phyloP scores from a whole-genome alignment of 2,797 vertebrate genomes.

The Hapalemur alaotrensis region DNA sequence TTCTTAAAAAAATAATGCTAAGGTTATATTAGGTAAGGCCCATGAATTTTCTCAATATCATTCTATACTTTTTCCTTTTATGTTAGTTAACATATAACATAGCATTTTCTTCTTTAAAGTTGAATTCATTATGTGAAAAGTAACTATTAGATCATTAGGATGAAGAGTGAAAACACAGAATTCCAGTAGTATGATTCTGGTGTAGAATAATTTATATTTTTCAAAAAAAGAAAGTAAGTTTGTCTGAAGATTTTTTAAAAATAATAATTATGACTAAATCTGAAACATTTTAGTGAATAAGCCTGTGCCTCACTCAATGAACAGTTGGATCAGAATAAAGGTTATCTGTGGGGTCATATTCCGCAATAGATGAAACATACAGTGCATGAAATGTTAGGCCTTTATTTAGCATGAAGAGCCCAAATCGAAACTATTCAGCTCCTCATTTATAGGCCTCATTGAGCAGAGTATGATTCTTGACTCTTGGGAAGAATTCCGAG shows the following conservation, averaged over 20 bases:
- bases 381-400: conserved; percentile 53
- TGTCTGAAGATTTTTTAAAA: conserved; percentile 54
- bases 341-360: conserved; percentile 65
- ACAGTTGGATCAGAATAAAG: conserved; percentile 62
- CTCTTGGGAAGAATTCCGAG: conserved; percentile 65
- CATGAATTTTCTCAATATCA: not conserved
- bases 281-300: conserved; percentile 63
- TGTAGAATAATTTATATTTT: conserved; percentile 63
- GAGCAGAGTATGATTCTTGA: conserved; percentile 55
- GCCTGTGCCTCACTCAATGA: conserved; percentile 54
- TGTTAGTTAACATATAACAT: conserved; percentile 29
- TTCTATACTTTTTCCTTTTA: conserved; percentile 17
- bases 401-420: conserved; percentile 67
- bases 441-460: conserved; percentile 49
- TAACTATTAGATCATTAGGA: conserved; percentile 22
- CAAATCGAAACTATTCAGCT: conserved; percentile 60
- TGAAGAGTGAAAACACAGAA: conserved; percentile 35
- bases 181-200: conserved; percentile 37
- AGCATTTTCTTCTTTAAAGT: conserved; percentile 43
- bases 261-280: conserved; percentile 53
- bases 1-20: not conserved
- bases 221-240: not conserved
- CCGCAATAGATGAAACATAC: conserved; percentile 35
- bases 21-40: not conserved
- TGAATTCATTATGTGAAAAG: conserved; percentile 44